Conservation (phyloP, 2,797 vertebrate species). For the Rhinoraja longicauda region DNA sequence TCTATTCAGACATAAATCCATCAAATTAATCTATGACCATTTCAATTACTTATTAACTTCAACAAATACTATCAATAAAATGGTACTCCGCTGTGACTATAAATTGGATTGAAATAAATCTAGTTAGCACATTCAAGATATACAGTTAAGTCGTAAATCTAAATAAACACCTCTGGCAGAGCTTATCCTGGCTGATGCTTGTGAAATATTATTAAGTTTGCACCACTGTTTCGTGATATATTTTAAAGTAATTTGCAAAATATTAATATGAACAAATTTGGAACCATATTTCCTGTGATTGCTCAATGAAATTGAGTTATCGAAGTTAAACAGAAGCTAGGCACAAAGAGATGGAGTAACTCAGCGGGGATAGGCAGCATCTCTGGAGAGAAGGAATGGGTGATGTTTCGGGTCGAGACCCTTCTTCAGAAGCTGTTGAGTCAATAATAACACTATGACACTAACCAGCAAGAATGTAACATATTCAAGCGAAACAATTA, state of each 20-base stretch:
- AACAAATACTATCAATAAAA: neutral
- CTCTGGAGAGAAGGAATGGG: no score
- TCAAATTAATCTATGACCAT: neutral
- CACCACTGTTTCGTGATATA: neutral
- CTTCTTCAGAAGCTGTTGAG: no score
- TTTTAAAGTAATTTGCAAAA: neutral
- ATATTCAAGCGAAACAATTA: no score
- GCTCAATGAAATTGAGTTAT: no score
- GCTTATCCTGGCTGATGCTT: neutral
- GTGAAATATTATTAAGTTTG: neutral
- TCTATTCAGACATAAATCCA: neutral
- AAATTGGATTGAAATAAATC: neutral
- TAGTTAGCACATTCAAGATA: neutral
- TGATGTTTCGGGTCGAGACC: no score
- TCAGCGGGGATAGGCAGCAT: no score
- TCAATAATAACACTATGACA: no score
- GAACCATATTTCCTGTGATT: no score
- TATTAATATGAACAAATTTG: no score
- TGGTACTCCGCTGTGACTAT: neutral
- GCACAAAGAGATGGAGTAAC: no score
- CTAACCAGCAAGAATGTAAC: no score
- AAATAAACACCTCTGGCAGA: neutral
- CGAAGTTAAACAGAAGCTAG: no score
- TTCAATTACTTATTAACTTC: neutral
- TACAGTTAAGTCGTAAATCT: neutral